Conservation (phyloP, 2,113 vertebrate species). For the Neotragus pygmaeus region DNA sequence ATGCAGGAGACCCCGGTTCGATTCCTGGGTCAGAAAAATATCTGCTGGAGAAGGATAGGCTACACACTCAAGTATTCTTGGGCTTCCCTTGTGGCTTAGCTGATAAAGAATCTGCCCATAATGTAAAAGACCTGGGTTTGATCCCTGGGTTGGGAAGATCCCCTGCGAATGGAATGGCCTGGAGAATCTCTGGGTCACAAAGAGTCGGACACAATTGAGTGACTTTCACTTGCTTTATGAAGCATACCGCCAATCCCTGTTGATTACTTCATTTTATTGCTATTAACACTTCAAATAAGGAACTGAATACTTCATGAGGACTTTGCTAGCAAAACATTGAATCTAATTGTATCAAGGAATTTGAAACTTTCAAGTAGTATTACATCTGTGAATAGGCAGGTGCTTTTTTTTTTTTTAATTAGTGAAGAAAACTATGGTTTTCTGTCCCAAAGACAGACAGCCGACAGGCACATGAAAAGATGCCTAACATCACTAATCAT, state of each 20-base stretch:
- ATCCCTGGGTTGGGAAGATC: not conserved
- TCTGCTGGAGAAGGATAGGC: not conserved
- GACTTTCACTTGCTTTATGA: not conserved
- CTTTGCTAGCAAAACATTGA: not conserved
- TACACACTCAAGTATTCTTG: not conserved
- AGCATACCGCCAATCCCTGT: not conserved
- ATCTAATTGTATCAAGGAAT: not conserved
- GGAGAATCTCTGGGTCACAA: not conserved
- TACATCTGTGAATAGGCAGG: not conserved
- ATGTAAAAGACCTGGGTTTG: not conserved
- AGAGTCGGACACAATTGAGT: not conserved
- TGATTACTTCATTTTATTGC: not conserved
- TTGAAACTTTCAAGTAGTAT: not conserved
- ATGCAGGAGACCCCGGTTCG: fast-evolving
- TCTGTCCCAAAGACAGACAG: not conserved
- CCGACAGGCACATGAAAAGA: not conserved
- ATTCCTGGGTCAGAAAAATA: not conserved
- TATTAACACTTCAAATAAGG: not conserved
- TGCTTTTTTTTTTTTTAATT: not conserved
- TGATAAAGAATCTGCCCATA: not conserved
- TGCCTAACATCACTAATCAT: not conserved
- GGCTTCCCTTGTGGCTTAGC: not conserved
- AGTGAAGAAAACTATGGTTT: not conserved
- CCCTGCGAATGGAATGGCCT: not conserved
- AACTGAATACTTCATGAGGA: not conserved